Evolutionary conservation across 2,113 vertebrate genomes (phyloP).

Genomic region (Dromaius novaehollandiae): DNA sequence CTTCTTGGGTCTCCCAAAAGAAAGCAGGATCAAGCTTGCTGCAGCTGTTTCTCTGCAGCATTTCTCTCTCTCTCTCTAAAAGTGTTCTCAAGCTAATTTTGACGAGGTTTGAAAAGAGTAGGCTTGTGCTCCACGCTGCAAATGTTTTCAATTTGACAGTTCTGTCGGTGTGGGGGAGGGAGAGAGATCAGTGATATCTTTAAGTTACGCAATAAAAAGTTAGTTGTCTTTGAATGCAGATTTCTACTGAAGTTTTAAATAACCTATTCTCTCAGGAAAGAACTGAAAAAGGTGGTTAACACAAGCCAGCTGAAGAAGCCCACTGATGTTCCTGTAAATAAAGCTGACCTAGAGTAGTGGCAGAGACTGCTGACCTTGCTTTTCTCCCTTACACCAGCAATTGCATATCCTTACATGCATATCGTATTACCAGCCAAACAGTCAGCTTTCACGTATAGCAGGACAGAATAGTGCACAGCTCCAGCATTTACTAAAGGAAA

Average conservation of each 20-base stretch:
- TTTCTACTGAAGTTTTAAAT: slow-evolving; percentile 61
- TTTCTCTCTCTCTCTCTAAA: slow-evolving; percentile 18
- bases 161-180: slow-evolving; percentile 66
- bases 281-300: neutral
- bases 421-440: neutral
- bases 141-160: slow-evolving; percentile 67
- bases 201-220: slow-evolving; percentile 71
- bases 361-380: slow-evolving; percentile 1
- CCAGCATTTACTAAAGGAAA: neutral
- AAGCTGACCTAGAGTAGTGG: neutral
- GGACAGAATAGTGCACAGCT: neutral
- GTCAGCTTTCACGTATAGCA: neutral
- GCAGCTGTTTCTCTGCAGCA: slow-evolving; percentile 53
- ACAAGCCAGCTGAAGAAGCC: slow-evolving; percentile 4
- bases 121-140: slow-evolving; percentile 47
- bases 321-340: slow-evolving; percentile 15
- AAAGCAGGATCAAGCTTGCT: neutral
- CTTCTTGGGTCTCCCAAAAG: neutral
- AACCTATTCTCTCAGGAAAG: slow-evolving; percentile 29
- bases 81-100: slow-evolving; percentile 65
- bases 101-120: slow-evolving; percentile 64
- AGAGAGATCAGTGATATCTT: slow-evolving; percentile 68
- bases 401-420: neutral
- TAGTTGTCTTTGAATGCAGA: slow-evolving; percentile 65
- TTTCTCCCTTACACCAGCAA: neutral